Base-by-base conservation (phyloP, 2,888 invertebrate species). In the Stratiomys singularior region DNA sequence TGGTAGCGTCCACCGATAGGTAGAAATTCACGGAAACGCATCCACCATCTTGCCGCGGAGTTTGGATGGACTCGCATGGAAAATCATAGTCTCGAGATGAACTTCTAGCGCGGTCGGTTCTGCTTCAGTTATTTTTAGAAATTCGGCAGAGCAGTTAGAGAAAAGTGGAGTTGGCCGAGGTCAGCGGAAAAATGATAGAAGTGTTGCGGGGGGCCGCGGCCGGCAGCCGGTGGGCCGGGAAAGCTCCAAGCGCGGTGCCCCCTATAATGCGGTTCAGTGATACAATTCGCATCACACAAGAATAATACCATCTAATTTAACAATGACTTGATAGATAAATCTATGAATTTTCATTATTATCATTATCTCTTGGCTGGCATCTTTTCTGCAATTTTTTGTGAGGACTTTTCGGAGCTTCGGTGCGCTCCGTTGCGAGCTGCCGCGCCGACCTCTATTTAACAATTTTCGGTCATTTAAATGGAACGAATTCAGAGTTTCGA, bases 261-360 rank as follows among this genome's bases (percentile, higher is more conserved):
- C 37, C 9, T n/a, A 52, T 52, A 52, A 3, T 52, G 15, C 18
- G 52, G 52, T 52, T 13, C 52, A 52, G 52, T 52, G 52, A 52
- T 52, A 52, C 52, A 52, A 52, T 18, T 52, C 18, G 52, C 52
- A 52, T 37, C 37, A 52, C 18, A 18, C 52, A 52, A 52, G 52
- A 52, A 52, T 52, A 18, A 52, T 60, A 60, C 18, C 52, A 15
- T 60, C 25, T 60, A 60, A 44, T 66, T 30, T 21, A 44, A 66
- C 21, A 44, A 27, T 66, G 44, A 44, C 44, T 44, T 30, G 27
- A 66, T 66, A 37, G 66, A 66, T 37, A 37, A 37, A 66, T 66
- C 44, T 66, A 37, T 18, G 27, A 66, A n/a, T 66, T 66, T 60
- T 60, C 60, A 60, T 66, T 30, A 66, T 66, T 21, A 18, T 66